Conservation (phyloP, 2,797 vertebrate species). For the Platalea minor region DNA sequence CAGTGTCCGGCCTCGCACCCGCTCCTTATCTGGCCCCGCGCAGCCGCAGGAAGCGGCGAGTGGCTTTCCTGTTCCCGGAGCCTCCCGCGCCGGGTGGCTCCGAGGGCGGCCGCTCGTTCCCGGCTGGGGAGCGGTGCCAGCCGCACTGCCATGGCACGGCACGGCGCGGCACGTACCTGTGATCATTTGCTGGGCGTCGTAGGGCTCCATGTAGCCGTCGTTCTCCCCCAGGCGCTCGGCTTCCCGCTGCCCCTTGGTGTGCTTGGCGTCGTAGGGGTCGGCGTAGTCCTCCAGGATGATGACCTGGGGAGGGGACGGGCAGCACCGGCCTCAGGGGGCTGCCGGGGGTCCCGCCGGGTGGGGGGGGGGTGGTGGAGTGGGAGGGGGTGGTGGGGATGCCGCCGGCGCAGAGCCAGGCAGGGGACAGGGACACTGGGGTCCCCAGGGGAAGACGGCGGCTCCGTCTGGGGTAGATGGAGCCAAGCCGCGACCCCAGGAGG, state of each 20-base stretch:
- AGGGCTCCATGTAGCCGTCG: conserved; percentile 97
- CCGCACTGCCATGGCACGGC: rapidly evolving
- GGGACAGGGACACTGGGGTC: not conserved
- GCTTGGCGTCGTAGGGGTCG: conserved; percentile 92
- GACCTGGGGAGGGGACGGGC: conserved; percentile 70
- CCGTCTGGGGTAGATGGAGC: not conserved
- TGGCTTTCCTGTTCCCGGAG: conserved; percentile 39
- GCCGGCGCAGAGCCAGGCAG: not conserved
- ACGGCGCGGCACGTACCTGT: conserved; percentile 78
- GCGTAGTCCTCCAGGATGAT: conserved; percentile 96
- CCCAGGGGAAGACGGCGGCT: not conserved
- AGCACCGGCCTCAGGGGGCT: not conserved
- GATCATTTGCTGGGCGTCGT: conserved; percentile 96
- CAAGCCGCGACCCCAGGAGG: not conserved
- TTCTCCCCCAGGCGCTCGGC: conserved; percentile 90
- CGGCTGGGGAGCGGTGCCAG: not conserved
- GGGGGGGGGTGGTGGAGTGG: too few relatives aligned
- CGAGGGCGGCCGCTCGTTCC: not conserved
- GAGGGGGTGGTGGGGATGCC: not conserved
- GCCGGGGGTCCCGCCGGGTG: rapidly evolving
- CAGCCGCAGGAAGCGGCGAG: conserved; percentile 60
- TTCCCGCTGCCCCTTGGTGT: conserved; percentile 89
- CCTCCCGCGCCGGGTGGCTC: not conserved
- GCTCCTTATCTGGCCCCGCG: conserved; percentile 67
- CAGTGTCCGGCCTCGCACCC: not conserved